Conservation (phyloP, 2,888 invertebrate genomes). For the Apeira syringaria region DNA sequence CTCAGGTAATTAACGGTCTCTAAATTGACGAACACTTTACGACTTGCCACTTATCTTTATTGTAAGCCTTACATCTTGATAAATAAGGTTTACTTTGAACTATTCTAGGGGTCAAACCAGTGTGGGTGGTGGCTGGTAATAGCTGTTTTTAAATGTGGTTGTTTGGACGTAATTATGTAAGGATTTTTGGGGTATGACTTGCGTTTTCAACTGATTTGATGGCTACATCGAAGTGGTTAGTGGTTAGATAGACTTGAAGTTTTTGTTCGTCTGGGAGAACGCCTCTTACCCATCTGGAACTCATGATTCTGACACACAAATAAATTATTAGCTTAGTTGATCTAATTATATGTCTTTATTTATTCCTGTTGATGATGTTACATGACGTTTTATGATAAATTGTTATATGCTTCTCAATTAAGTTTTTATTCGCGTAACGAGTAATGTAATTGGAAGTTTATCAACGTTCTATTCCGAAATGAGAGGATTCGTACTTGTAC, state of each 20-base stretch:
- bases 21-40: conserved; percentile 20
- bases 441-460: too few relatives aligned
- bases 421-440: too few relatives aligned
- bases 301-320: too few relatives aligned
- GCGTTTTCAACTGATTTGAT: conserved; percentile 12
- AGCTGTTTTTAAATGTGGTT: conserved; percentile 27
- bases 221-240: conserved; percentile 6
- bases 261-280: conserved; percentile 8
- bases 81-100: conserved; percentile 8
- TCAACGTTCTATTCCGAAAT: too few relatives aligned
- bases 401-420: too few relatives aligned
- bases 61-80: not conserved
- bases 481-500: too few relatives aligned
- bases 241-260: conserved; percentile 3
- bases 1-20: conserved; percentile 26
- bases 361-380: too few relatives aligned
- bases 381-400: too few relatives aligned
- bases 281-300: not conserved
- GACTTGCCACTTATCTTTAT: not conserved
- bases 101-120: not conserved
- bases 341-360: too few relatives aligned
- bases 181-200: conserved; percentile 24
- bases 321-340: too few relatives aligned
- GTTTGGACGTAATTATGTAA: conserved; percentile 25
- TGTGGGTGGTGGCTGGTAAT: conserved; percentile 30